A percentile compares a stretch with the other conserved stretches of the same genome.
Evolutionary conservation across 1,140 invertebrate genomes (phyloP).

Genomic region (Coptotermes formosanus): DNA sequence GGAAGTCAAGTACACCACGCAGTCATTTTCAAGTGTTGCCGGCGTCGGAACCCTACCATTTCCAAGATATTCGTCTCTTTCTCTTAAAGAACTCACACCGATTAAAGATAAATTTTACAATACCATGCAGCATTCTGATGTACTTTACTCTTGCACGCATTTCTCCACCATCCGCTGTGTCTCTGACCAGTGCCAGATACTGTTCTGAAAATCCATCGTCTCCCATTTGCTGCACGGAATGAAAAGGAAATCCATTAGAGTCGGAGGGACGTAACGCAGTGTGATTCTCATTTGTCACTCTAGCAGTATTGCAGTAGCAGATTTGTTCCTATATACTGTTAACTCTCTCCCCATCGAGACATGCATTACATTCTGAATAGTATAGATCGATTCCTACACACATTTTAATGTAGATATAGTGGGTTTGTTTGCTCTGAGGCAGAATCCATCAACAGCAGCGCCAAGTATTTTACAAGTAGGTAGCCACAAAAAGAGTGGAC

Average conservation of each 20-base stretch:
- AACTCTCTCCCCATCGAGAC: constrained; percentile 15
- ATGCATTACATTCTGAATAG: background rate
- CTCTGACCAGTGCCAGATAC: background rate
- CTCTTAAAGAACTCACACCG: too few relatives aligned
- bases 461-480: background rate
- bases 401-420: constrained; percentile 19
- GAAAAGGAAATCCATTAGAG: constrained; percentile 28
- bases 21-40: too few relatives aligned
- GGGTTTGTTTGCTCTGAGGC: background rate
- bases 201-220: constrained; percentile 21
- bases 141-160: background rate
- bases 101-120: too few relatives aligned
- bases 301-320: background rate
- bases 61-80: too few relatives aligned
- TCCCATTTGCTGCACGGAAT: constrained; percentile 21
- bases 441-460: background rate
- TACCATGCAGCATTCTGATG: background rate
- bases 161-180: background rate
- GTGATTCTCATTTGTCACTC: constrained; percentile 26
- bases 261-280: constrained; percentile 14
- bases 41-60: too few relatives aligned
- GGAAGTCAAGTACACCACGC: too few relatives aligned
- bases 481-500: background rate
- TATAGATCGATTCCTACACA: constrained; percentile 16
- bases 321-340: constrained; percentile 17